Evolutionary conservation across 2,888 invertebrate genomes (phyloP), one percentile per base, ranked within the genome.

Genomic region (Quadroppia sp.): DNA sequence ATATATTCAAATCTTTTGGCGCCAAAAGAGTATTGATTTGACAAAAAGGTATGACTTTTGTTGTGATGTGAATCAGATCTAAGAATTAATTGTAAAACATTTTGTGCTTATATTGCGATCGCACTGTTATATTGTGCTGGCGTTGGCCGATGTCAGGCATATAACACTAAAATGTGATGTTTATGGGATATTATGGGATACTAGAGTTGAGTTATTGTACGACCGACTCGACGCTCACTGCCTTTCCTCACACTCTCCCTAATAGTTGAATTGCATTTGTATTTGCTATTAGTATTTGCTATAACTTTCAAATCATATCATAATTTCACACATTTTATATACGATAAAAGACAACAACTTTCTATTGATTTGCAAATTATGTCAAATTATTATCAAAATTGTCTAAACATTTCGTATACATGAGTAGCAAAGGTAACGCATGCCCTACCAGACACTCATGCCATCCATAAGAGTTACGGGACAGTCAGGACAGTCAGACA

Each of bases 131-230:
- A 36, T 20, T 40, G 32, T 67, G 67, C 40, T 67, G 40, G 23
- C 67, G 20, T 40, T 40, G 36, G 36, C 17, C 67, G 36, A 40
- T 67, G 67, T 67, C 67, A 67, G 67, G 40, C 67, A 67, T 67
- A 67, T 67, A 67, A 67, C 67, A 67, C n/a, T 67, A 67, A 67
- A 59, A 67, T 67, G 67, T 67, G 67, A 67, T 67, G 67, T 67
- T 67, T 67, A 67, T 67, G 67, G 40, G 67, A 32, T 25, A 64
- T 67, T 67, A 67, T 67, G 67, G 40, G 67, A 32, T 25, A 64
- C 67, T 67, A 42, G 40, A 67, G 40, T 67, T 67, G 67, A 67
- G 67, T 67, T 67, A 67, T 67, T 67, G 40, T 67, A 67, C 67
- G 67, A 67, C 67, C 67, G 25, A 67, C 40, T 67, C 13, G 67